Evolutionary conservation across 2,888 invertebrate species (phyloP), one percentile per base, ranked within the genome.

Genomic region (Andrena minutula): DNA sequence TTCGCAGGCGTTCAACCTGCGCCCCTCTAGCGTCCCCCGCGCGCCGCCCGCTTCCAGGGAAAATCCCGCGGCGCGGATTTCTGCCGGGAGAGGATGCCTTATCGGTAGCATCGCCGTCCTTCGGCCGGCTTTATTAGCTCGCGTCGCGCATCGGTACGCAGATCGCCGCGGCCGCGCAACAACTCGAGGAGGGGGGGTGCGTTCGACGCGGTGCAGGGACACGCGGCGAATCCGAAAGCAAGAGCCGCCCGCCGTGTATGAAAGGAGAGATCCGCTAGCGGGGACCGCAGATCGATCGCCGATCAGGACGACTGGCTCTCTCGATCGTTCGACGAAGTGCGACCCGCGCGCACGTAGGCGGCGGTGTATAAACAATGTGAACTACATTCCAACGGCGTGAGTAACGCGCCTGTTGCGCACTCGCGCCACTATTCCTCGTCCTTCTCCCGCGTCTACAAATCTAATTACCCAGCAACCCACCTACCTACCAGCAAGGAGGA

Each of bases 321-420:
- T 76, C 79, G 79, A 85, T 82, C 82, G 79, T 77, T 72, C 72
- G 78, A 58, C 76, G 49, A 79, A 82, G 79, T 75, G 70, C 75
- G 71, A 77, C 77, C 82, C 76, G 75, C 80, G 70, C 70, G 56
- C 76, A 81, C 79, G 87, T 89, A 86, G 88, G 85, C 78, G 81
- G 78, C 73, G 66, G 79, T 79, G 84, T 85, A 87, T 84, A 85
- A 87, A 89, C 86, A 87, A 89, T 90, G 88, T 88, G 90, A 89
- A 89, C 89, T 89, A 90, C 88, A 90, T 90, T 89, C 90, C 88
- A 79, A 49, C 20, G 23, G 64, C 82, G 77, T 90, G 90, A 90
- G 87, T 89, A 88, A 90, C 79, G 35, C 79, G 77, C 66, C 75
- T 85, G 79, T 82, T 75, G 81, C 86, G 77, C 82, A 86, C 84